Conservation (phyloP, 2,888 invertebrate species). For the Spilosoma lubricipeda region DNA sequence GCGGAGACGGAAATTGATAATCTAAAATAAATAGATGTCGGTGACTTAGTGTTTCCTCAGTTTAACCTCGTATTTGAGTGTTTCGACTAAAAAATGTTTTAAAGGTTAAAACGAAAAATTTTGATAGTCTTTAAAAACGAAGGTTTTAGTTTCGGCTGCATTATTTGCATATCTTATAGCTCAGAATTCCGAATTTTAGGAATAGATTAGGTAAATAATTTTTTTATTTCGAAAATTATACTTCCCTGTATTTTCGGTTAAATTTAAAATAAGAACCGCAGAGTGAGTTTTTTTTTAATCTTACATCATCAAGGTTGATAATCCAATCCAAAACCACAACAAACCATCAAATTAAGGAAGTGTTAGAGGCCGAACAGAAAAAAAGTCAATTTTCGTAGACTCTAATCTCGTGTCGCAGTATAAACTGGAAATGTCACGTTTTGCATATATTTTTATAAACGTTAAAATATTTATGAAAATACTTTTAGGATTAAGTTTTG, state of each 20-base stretch:
- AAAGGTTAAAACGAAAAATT: background rate
- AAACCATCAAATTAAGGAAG: slow-evolving; percentile 37
- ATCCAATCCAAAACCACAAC: slow-evolving; percentile 22
- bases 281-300: background rate
- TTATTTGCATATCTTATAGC: background rate
- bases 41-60: slow-evolving; percentile 8
- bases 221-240: background rate
- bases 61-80: background rate
- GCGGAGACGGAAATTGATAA: slow-evolving; percentile 23
- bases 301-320: slow-evolving; percentile 3
- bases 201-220: background rate
- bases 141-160: background rate
- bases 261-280: background rate
- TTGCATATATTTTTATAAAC: slow-evolving; percentile 16
- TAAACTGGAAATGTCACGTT: slow-evolving; percentile 37
- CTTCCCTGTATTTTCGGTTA: background rate
- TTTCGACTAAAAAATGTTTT: background rate
- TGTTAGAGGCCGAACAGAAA: slow-evolving; percentile 15
- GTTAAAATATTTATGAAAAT: slow-evolving; percentile 6
- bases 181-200: background rate
- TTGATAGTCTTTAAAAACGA: background rate
- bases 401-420: slow-evolving; percentile 24
- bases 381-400: slow-evolving; percentile 25
- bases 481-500: background rate
- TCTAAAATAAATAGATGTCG: slow-evolving; percentile 13